Evolutionary conservation across 2,888 invertebrate genomes (phyloP).

Genomic region (Peribatodes rhomboidaria): DNA sequence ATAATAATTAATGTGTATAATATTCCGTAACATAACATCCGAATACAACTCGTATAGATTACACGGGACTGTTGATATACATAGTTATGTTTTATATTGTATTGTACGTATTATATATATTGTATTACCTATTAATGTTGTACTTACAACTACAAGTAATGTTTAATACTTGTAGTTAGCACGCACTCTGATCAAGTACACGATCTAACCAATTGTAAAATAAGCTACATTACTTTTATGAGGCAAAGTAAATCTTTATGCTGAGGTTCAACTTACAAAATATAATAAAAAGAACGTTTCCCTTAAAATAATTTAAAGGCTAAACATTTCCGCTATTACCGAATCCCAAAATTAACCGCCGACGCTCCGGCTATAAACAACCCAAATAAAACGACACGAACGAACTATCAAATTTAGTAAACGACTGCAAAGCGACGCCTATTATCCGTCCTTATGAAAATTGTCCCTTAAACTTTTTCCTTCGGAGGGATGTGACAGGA

Average conservation of each 20-base stretch:
- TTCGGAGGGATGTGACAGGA: constrained; percentile 81
- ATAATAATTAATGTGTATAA: too few species aligned
- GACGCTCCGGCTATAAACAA: constrained; percentile 56
- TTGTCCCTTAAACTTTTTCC: constrained; percentile 80
- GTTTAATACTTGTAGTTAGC: too few species aligned
- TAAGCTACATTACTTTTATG: background rate
- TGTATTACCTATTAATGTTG: too few species aligned
- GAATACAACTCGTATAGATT: too few species aligned
- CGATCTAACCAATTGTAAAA: too few species aligned
- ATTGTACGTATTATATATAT: too few species aligned
- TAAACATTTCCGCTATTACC: constrained; percentile 57
- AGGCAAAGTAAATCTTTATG: background rate
- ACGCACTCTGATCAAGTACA: too few species aligned
- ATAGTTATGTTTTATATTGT: too few species aligned
- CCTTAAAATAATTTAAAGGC: constrained; percentile 9
- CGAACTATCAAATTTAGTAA: constrained; percentile 72
- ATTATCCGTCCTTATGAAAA: constrained; percentile 75
- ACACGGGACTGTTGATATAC: too few species aligned
- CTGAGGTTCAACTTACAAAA: background rate
- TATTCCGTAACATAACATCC: too few species aligned
- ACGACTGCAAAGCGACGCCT: constrained; percentile 76
- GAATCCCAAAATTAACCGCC: constrained; percentile 56
- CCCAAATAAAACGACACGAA: constrained; percentile 56
- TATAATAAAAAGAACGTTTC: background rate
- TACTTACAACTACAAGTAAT: too few species aligned